These are phyloP conservation scores for Rhinophrynus dorsalis DNA, from an alignment of 2,797 vertebrate species.

Conservation along the genomic window DNA sequence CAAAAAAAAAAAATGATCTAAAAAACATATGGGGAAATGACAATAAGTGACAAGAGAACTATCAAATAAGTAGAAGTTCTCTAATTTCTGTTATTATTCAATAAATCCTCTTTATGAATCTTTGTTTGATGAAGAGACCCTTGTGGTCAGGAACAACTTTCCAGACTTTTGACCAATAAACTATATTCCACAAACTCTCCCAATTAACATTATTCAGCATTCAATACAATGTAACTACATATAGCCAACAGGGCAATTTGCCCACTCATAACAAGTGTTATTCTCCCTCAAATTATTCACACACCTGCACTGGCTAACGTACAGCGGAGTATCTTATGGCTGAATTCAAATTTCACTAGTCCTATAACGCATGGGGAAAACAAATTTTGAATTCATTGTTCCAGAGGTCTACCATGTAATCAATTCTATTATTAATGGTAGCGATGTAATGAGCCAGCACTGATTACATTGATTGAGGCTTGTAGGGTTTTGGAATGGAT, in stretches of 20 bases:
- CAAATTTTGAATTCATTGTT: constrained; percentile 49
- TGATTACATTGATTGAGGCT: constrained; percentile 62
- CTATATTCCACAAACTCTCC: no score
- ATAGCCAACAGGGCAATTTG: background rate
- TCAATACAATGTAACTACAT: no score
- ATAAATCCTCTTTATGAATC: no score
- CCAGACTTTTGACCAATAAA: no score
- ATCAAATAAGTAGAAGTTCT: no score
- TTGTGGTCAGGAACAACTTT: no score
- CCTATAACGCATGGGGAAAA: background rate
- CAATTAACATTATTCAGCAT: no score
- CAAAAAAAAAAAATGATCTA: no score
- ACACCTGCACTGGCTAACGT: background rate
- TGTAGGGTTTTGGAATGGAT: constrained; percentile 62
- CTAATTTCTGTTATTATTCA: no score
- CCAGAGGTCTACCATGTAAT: constrained; percentile 57
- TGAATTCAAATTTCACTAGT: constrained; percentile 13
- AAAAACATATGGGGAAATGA: no score
- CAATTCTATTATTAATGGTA: constrained; percentile 63
- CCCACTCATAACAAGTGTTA: background rate
- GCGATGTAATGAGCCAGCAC: constrained; percentile 68
- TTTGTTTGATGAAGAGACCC: no score
- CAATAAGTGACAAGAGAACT: no score
- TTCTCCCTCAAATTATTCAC: background rate
- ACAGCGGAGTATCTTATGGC: background rate